Percentiles rank a stretch among this genome's conserved stretches.
Conservation (phyloP, 2,113 vertebrate genomes). For the Ahaetulla prasina region DNA sequence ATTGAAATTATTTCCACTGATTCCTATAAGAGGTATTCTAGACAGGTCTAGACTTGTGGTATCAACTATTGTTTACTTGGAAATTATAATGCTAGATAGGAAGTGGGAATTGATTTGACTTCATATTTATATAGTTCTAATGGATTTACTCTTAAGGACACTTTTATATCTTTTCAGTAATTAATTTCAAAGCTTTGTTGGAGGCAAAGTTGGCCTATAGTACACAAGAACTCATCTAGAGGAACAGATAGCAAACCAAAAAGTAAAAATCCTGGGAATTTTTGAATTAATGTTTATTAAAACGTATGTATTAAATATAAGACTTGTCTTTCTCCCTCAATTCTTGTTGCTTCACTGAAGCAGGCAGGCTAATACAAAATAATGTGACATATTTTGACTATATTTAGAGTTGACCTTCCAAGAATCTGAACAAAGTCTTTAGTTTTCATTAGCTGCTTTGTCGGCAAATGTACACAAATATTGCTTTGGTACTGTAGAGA, state of each 20-base stretch:
- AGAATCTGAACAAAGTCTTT: background rate
- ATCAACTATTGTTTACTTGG: background rate
- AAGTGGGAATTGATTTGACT: background rate
- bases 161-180: background rate
- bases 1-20: background rate
- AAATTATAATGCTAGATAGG: background rate
- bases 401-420: background rate
- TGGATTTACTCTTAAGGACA: background rate
- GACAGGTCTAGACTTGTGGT: background rate
- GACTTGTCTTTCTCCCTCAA: background rate
- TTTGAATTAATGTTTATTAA: background rate
- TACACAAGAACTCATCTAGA: background rate
- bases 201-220: background rate
- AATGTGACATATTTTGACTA: background rate
- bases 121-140: background rate
- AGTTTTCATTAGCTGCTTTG: slow-evolving; percentile 2
- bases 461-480: background rate
- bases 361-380: background rate
- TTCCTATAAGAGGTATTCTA: background rate
- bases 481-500: background rate
- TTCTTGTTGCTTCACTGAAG: background rate
- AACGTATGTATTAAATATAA: background rate
- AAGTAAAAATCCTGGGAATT: background rate
- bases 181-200: background rate
- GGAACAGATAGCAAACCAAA: background rate